phyloP scores from a whole-genome alignment of 2,113 vertebrate genomes.

The Sigmodon hispidus region DNA sequence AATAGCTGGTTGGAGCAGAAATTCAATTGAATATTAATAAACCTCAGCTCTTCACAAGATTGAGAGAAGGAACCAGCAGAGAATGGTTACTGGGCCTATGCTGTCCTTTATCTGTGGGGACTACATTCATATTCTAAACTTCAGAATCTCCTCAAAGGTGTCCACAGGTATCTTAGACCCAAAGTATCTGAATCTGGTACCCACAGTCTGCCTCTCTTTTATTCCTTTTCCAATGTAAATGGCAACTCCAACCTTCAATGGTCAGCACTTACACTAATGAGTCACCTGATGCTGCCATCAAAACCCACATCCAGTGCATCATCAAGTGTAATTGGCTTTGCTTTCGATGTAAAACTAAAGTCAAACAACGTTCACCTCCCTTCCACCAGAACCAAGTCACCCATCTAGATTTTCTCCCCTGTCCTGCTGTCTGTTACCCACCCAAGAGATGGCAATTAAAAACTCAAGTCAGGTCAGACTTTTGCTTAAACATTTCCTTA shows the following conservation, averaged over 20 bases:
- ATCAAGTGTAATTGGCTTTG: background rate
- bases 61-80: background rate
- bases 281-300: background rate
- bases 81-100: background rate
- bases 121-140: background rate
- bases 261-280: background rate
- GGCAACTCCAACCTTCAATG: background rate
- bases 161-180: background rate
- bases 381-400: background rate
- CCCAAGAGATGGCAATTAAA: background rate
- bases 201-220: background rate
- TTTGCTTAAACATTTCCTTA: background rate
- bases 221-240: background rate
- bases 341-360: background rate
- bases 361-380: too few relatives aligned
- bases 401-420: background rate
- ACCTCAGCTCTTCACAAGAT: background rate
- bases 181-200: background rate
- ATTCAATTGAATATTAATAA: background rate
- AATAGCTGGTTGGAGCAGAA: background rate
- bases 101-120: background rate
- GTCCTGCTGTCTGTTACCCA: background rate
- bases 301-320: background rate
- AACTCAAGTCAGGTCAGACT: background rate
- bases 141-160: background rate